phyloP scores from a whole-genome alignment of 2,888 invertebrate genomes.

The Neoscelio sp. region DNA sequence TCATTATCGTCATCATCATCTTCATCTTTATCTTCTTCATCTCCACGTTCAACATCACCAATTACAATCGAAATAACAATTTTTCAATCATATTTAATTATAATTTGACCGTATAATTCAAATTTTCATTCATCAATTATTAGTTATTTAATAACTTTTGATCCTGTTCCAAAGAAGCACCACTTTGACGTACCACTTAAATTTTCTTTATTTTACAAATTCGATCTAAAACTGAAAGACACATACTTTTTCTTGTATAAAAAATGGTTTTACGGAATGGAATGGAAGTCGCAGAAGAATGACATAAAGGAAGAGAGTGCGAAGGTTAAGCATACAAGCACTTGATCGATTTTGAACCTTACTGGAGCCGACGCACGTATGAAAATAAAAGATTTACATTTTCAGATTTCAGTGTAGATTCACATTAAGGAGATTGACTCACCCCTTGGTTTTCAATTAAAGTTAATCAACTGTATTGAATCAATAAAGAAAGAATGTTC shows the following conservation, averaged over 20 bases:
- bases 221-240: background rate
- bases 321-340: slow-evolving; percentile 7
- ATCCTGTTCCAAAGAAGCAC: background rate
- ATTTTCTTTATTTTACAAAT: background rate
- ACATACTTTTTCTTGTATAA: slow-evolving; percentile 3
- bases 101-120: too few relatives aligned
- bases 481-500: background rate
- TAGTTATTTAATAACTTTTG: background rate
- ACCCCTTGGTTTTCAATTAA: background rate
- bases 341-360: slow-evolving; percentile 10
- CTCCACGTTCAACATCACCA: too few relatives aligned
- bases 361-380: background rate
- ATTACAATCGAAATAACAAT: too few relatives aligned
- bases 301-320: slow-evolving; percentile 2
- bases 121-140: background rate
- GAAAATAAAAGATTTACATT: slow-evolving; percentile 7
- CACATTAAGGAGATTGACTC: background rate
- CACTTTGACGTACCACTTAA: background rate
- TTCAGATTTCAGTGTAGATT: background rate
- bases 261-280: slow-evolving; percentile 16
- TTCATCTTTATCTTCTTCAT: too few relatives aligned
- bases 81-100: too few relatives aligned
- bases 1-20: too few relatives aligned
- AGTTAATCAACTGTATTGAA: background rate
- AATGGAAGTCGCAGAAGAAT: background rate